Base-by-base conservation (phyloP, 1,140 invertebrate genomes). In the Drosophila orena region DNA sequence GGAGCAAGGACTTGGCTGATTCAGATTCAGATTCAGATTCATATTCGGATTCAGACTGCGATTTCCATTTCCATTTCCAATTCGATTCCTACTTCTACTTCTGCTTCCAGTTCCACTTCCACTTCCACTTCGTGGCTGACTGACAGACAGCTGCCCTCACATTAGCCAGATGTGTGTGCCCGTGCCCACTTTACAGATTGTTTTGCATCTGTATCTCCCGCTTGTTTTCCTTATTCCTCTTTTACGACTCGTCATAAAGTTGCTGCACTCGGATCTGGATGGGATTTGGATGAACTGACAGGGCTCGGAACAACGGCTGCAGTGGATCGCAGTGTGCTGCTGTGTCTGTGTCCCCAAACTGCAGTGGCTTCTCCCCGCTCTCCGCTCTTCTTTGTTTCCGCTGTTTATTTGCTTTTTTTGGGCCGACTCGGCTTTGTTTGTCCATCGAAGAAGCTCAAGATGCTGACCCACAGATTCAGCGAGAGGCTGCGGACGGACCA, bases 91-190 rank as follows among this genome's bases (percentile, higher is more conserved):
- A 17, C 17, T 17, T 1, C 17, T 17, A 17, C 17, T 17, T 17
- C 17, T 1, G 1, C 17, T 11, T n/a, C 60, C 40, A 46, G 22
- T 37, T 17, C 12, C n/a, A n/a, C n/a, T 17, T 17, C 17, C 17
- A 17, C 17, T 11, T n/a, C 60, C 40, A 46, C 34, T 37, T 17
- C 12, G 54, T 17, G 54, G 15, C 77, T 52, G 76, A 22, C 35
- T 56, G 64, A 42, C 68, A 52, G 72, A 70, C 81, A 85, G 81
- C 81, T 86, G 81, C 81, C 75, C 65, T 68, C 74, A 79, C 83
- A 86, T 86, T 88, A 86, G 64, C 74, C 81, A 86, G 78, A 86
- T 86, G 74, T 64, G 34, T n/a, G 2, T 61, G 70, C 24, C 24
- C 24, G 22, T 24, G 24, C 60, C 65, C 70, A 61, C 57, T 60